Evolutionary conservation across 2,888 invertebrate genomes (phyloP).

Genomic region (Brachylomia viminalis): DNA sequence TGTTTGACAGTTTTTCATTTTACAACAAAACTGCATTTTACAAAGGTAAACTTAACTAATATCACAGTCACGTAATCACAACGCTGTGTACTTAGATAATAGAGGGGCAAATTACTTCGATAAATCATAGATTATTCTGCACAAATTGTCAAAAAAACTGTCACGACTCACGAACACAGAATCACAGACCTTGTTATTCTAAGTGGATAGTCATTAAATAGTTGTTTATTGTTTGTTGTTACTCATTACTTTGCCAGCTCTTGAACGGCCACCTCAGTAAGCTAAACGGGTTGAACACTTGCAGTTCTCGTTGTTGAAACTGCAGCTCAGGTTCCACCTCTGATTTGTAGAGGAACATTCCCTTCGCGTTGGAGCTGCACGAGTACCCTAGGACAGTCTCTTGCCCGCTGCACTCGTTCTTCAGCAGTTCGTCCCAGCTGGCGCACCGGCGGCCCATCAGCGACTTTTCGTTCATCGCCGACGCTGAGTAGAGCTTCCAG

Average conservation of each 20-base stretch:
- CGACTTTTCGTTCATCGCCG: conserved; percentile 70
- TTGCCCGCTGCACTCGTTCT: conserved; percentile 76
- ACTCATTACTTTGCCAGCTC: conserved; percentile 9
- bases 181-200: conserved; percentile 18
- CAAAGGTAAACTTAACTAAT: conserved; percentile 67
- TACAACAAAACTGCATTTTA: conserved; percentile 45
- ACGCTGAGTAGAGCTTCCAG: conserved; percentile 81
- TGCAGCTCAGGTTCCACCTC: conserved; percentile 40
- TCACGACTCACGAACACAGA: conserved; percentile 26
- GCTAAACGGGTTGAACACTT: conserved; percentile 76
- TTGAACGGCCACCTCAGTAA: conserved; percentile 58
- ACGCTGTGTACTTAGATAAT: conserved; percentile 32
- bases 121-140: conserved; percentile 2
- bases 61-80: conserved; percentile 72
- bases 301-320: conserved; percentile 51
- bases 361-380: conserved; percentile 70
- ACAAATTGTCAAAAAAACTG: conserved; percentile 19
- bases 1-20: conserved; percentile 41
- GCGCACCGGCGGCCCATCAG: conserved; percentile 76
- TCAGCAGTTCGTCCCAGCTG: conserved; percentile 76
- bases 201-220: background rate
- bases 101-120: conserved; percentile 10
- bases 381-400: conserved; percentile 76
- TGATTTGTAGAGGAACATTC: conserved; percentile 81
- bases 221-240: background rate